phyloP scores from a whole-genome alignment of 2,113 vertebrate species.

The Equus przewalskii region DNA sequence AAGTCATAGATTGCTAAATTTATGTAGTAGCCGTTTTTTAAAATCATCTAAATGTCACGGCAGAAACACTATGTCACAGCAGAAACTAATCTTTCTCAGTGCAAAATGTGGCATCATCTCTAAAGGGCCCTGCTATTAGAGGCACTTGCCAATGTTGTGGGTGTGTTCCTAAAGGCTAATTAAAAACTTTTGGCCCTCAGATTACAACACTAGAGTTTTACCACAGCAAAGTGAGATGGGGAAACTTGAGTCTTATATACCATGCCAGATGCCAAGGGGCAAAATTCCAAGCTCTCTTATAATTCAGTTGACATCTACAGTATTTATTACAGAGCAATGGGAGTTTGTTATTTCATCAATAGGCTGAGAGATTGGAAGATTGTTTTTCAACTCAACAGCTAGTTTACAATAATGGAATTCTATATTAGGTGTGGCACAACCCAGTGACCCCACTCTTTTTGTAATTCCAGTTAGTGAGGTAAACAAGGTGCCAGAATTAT shows the following conservation, averaged over 20 bases:
- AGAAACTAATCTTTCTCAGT: slow-evolving; percentile 36
- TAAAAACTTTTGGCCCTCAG: slow-evolving; percentile 22
- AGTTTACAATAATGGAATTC: slow-evolving; percentile 66
- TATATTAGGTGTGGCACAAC: not conserved
- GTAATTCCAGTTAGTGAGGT: not conserved
- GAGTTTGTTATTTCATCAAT: slow-evolving; percentile 52
- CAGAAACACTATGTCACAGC: not conserved
- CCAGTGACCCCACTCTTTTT: not conserved
- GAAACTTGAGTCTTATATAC: not conserved
- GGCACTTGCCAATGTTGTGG: slow-evolving; percentile 4
- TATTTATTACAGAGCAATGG: slow-evolving; percentile 45
- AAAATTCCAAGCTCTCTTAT: not conserved
- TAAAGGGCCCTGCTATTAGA: not conserved
- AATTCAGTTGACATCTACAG: not conserved
- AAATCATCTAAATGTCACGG: slow-evolving; percentile 58
- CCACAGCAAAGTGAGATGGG: not conserved
- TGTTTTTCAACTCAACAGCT: not conserved
- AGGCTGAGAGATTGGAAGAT: not conserved
- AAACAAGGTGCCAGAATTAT: not conserved
- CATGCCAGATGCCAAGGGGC: not conserved
- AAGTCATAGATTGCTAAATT: slow-evolving; percentile 50
- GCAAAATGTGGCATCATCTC: slow-evolving; percentile 37
- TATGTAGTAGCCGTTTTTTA: slow-evolving; percentile 18
- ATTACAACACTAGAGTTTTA: not conserved
- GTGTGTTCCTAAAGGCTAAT: slow-evolving; percentile 52